Evolutionary conservation across 2,797 vertebrate species (phyloP).

Genomic region (Miichthys miiuy): DNA sequence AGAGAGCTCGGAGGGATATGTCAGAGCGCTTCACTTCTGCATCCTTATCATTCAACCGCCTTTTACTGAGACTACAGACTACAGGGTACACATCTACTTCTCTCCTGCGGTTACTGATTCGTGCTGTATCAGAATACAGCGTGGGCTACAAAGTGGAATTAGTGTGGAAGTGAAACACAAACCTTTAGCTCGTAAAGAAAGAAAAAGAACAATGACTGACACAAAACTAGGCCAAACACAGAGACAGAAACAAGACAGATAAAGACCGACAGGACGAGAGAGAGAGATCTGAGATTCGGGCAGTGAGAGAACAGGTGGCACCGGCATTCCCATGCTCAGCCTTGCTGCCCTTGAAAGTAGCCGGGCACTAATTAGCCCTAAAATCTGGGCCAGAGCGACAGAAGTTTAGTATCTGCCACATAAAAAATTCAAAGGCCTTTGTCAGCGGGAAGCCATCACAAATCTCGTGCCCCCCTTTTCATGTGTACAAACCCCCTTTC

Average conservation of each 20-base stretch:
- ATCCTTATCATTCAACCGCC: conserved; percentile 49
- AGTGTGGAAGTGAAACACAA: neutral
- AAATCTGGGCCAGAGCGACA: conserved; percentile 81
- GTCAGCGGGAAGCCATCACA: conserved; percentile 65
- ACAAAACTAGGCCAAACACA: conserved; percentile 39
- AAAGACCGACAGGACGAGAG: conserved; percentile 5
- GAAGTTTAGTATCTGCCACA: conserved; percentile 74
- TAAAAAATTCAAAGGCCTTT: conserved; percentile 78
- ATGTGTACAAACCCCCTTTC: neutral
- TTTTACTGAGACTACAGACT: neutral
- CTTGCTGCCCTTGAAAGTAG: conserved; percentile 67
- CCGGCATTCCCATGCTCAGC: conserved; percentile 57
- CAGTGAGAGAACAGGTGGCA: conserved; percentile 71
- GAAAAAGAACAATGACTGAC: neutral
- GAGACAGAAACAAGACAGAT: conserved; percentile 22
- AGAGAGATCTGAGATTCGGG: conserved; percentile 9
- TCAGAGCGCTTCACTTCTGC: conserved; percentile 36
- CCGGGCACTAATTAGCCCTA: conserved; percentile 78
- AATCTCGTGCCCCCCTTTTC: conserved; percentile 46
- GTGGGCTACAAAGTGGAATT: neutral
- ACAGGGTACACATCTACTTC: neutral
- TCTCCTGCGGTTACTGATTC: conserved; percentile 4
- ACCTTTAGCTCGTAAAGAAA: neutral
- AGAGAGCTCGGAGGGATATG: conserved; percentile 47
- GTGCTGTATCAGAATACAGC: neutral